Evolutionary conservation across 2,888 invertebrate genomes (phyloP), one percentile per base, ranked within the genome.

Genomic region (Stramonita haemastoma): DNA sequence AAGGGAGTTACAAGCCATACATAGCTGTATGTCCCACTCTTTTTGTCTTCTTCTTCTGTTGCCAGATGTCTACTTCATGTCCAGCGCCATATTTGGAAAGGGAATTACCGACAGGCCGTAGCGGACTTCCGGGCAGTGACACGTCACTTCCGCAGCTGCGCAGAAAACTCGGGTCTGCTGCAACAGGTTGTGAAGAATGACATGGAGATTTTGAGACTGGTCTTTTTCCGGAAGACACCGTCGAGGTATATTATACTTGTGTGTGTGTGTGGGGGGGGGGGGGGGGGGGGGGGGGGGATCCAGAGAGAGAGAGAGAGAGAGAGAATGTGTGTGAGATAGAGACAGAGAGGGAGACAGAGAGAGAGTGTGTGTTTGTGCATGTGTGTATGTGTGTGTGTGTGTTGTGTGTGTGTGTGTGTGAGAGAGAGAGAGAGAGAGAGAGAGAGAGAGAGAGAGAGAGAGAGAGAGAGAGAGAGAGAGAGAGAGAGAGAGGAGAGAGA

Each of bases 1-100:
- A n/a, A n/a, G n/a, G n/a, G n/a, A n/a, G n/a, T n/a, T n/a, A n/a
- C n/a, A n/a, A n/a, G n/a, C n/a, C n/a, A n/a, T n/a, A n/a, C n/a
- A n/a, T n/a, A 46, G 4, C 46, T 46, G 46, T 46, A 46, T 46
- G 46, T 46, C 46, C 46, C 2, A 46, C 46, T 46, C 8, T 8
- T 46, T 46, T 46, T 2, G 2, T 5, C 8, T 46, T 46, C 8
- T 46, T 26, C 15, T 84, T 17, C 32, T 34, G 26, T 84, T 26
- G n/a, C 11, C 87, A 88, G 88, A n/a, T 81, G 88, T 57, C 34
- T 88, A 13, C 34, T 88, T 26, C 88, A 88, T 81, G 81, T 88
- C 6, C 88, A 88, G 83, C 57, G 88, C 29, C 88, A 88, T 26
- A 88, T 88, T 26, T 88, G 88, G 88, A 88, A 88, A 56, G 88